Conservation (phyloP, 2,797 vertebrate species). For the Serranus cabrilla region DNA sequence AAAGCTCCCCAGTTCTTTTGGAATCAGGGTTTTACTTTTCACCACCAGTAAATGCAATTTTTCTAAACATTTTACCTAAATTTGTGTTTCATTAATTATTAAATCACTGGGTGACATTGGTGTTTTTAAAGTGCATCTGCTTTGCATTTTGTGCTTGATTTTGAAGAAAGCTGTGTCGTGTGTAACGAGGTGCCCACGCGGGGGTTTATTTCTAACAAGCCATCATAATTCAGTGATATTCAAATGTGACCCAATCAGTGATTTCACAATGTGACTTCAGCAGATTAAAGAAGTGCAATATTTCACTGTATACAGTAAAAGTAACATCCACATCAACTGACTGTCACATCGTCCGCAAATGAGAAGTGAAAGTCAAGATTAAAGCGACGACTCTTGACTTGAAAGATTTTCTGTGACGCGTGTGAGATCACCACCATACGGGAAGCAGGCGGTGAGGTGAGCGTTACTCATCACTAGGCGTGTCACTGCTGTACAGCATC, state of each 20-base stretch:
- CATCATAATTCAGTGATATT: conserved; percentile 5
- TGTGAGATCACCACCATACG: conserved; percentile 69
- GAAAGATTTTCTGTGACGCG: conserved; percentile 32
- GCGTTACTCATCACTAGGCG: conserved; percentile 79
- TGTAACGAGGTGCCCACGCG: background rate
- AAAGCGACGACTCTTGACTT: conserved; percentile 23
- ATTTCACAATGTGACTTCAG: conserved; percentile 8
- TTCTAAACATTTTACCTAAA: too few relatives aligned
- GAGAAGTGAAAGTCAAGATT: conserved; percentile 7
- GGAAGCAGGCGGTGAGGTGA: conserved; percentile 72
- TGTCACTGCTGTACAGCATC: conserved; percentile 74
- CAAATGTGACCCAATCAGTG: conserved; percentile 5
- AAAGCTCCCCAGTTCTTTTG: too few relatives aligned
- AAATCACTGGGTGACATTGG: too few relatives aligned
- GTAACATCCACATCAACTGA: conserved; percentile 4
- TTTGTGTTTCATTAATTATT: too few relatives aligned
- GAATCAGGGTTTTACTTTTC: too few relatives aligned
- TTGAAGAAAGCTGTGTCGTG: background rate
- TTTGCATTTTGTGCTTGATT: background rate
- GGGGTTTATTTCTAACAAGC: conserved; percentile 2
- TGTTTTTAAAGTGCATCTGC: background rate
- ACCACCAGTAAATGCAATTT: too few relatives aligned
- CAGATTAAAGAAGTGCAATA: conserved; percentile 10
- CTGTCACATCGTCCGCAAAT: background rate
- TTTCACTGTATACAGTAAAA: conserved; percentile 20